A percentile compares a stretch with the other conserved stretches of the same genome.
phyloP scores from a whole-genome alignment of 2,888 invertebrate genomes.

The Meloe dianella region DNA sequence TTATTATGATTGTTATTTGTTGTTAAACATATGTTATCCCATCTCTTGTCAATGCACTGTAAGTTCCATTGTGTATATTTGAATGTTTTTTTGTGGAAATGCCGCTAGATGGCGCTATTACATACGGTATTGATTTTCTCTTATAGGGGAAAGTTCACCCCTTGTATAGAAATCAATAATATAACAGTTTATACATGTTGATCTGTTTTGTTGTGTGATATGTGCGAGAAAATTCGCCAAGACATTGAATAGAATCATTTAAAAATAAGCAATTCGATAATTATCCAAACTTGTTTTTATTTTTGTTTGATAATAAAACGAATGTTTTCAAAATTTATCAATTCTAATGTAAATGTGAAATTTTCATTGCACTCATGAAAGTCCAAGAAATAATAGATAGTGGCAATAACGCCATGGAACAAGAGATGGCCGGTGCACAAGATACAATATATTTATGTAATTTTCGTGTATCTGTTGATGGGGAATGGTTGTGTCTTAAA shows the following conservation, averaged over 20 bases:
- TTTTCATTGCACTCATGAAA: constrained; percentile 51
- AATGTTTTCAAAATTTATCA: neutral
- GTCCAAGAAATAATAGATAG: constrained; percentile 55
- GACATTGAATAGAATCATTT: neutral
- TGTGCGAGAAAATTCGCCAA: constrained; percentile 8
- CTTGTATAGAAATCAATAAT: constrained; percentile 20
- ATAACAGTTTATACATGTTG: neutral
- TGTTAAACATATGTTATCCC: neutral
- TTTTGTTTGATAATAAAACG: neutral
- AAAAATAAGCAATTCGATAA: neutral
- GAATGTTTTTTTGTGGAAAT: neutral
- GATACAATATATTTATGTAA: constrained; percentile 97
- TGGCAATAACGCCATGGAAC: constrained; percentile 58
- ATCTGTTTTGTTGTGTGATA: neutral
- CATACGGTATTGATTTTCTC: neutral
- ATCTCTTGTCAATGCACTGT: neutral
- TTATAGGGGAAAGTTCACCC: constrained; percentile 16
- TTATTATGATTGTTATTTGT: neutral
- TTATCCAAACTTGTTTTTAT: neutral
- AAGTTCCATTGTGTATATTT: neutral
- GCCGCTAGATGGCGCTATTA: constrained; percentile 3
- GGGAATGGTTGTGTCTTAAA: constrained; percentile 95
- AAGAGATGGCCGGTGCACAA: constrained; percentile 85
- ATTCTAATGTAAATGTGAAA: neutral
- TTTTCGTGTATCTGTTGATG: constrained; percentile 95